phyloP scores from a whole-genome alignment of 1,140 invertebrate genomes.

The Ectropis grisescens region DNA sequence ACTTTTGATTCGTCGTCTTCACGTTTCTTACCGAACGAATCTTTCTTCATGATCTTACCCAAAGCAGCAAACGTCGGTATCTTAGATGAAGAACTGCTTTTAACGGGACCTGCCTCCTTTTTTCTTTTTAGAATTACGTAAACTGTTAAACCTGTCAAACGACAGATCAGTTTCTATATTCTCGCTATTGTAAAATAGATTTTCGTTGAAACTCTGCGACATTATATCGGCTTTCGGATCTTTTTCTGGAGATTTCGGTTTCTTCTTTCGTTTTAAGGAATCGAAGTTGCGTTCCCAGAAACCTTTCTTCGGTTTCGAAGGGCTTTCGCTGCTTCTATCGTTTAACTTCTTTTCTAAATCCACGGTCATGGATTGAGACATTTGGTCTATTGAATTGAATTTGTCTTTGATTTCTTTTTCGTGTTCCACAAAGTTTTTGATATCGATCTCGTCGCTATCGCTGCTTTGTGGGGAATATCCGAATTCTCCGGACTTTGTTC shows the following conservation, averaged over 20 bases:
- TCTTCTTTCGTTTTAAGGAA: conserved; percentile 62
- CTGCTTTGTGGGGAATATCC: conserved; percentile 64
- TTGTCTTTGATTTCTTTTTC: conserved; percentile 56
- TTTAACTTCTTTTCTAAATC: conserved; percentile 53
- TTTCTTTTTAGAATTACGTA: conserved; percentile 54
- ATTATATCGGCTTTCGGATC: conserved; percentile 71
- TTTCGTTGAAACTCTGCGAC: conserved; percentile 74
- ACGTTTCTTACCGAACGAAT: conserved; percentile 52
- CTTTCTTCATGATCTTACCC: conserved; percentile 65
- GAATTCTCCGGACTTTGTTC: conserved; percentile 62
- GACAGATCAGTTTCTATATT: conserved; percentile 55
- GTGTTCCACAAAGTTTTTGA: conserved; percentile 50
- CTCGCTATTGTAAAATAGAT: conserved; percentile 70
- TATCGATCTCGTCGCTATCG: conserved; percentile 60
- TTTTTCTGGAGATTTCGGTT: conserved; percentile 43
- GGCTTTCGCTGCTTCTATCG: conserved; percentile 38
- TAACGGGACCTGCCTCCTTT: conserved; percentile 41
- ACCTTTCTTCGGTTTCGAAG: conserved; percentile 63
- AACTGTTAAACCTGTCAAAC: conserved; percentile 59
- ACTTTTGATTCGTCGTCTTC: conserved; percentile 42
- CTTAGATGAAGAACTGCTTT: conserved; percentile 59
- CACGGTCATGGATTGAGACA: conserved; percentile 72
- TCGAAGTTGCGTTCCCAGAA: conserved; percentile 70
- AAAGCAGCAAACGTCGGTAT: conserved; percentile 61
- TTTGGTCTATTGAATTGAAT: conserved; percentile 68